Percentiles rank a stretch among this genome's conserved stretches.
phyloP scores from a whole-genome alignment of 2,797 vertebrate genomes.

The Brachyrhaphis roseni region DNA sequence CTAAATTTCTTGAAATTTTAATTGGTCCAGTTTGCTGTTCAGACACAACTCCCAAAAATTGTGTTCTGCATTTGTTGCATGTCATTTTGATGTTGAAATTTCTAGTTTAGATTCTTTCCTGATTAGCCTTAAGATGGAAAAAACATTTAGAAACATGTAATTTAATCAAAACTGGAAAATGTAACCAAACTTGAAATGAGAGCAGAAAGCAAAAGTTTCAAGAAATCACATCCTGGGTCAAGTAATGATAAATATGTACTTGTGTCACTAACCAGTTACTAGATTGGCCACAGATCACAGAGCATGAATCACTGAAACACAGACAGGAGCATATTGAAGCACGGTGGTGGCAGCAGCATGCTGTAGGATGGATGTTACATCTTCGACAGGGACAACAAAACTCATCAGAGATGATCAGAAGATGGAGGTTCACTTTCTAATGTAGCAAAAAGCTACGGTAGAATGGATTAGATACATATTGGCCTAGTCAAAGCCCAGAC shows the following conservation, averaged over 20 bases:
- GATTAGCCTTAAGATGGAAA: neutral
- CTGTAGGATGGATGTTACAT: neutral
- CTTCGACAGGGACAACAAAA: neutral
- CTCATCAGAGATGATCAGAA: neutral
- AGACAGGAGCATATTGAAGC: neutral
- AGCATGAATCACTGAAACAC: neutral
- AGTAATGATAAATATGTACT: conserved; percentile 26
- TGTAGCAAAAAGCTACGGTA: neutral
- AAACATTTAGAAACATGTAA: neutral
- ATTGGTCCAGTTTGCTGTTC: neutral
- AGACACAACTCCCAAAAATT: neutral
- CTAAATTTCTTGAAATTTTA: neutral
- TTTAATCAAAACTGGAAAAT: conserved; percentile 3
- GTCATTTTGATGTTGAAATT: neutral
- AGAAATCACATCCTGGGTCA: neutral
- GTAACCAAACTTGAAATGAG: neutral
- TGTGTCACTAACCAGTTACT: conserved; percentile 67
- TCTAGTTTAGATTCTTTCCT: neutral
- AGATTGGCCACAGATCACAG: conserved; percentile 44
- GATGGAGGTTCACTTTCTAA: neutral
- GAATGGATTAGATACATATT: neutral
- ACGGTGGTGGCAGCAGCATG: neutral
- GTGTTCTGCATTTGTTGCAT: neutral
- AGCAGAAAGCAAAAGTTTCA: neutral
- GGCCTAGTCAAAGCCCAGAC: neutral